Percentiles rank a stretch among this genome's conserved stretches.
Evolutionary conservation across 2,797 vertebrate species (phyloP).

Genomic region (Bradypodion pumilum): DNA sequence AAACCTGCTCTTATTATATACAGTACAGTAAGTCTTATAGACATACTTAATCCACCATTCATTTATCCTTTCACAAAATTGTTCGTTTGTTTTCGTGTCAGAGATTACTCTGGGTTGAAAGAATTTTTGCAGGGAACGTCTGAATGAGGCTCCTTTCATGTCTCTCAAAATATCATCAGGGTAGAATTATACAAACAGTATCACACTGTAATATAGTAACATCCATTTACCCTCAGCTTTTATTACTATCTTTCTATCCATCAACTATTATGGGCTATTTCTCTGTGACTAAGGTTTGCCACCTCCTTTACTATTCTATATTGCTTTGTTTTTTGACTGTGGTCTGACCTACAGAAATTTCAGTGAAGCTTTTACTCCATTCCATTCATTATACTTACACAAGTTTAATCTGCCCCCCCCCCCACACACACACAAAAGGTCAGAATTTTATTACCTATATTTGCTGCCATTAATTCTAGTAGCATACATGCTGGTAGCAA

Average conservation of each 20-base stretch:
- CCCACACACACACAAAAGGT: no score
- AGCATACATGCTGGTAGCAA: no score
- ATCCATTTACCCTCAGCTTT: neutral
- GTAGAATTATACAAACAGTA: conserved; percentile 33
- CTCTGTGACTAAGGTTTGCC: neutral
- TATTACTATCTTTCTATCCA: neutral
- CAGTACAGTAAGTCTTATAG: conserved; percentile 28
- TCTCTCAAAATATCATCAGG: conserved; percentile 27
- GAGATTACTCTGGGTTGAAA: no score
- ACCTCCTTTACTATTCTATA: neutral
- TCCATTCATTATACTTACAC: neutral
- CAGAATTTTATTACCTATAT: no score
- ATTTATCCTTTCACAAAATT: no score
- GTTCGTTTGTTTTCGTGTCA: no score
- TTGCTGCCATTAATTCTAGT: no score
- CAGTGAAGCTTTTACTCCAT: no score
- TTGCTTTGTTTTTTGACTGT: neutral
- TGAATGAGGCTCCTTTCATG: no score
- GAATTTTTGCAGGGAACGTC: no score
- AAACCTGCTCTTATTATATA: conserved; percentile 1
- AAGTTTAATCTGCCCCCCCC: neutral
- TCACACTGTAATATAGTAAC: conserved; percentile 23
- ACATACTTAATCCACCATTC: neutral
- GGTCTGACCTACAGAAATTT: neutral
- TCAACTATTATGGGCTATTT: neutral